Evolutionary conservation across 2,113 vertebrate genomes (phyloP), one percentile per base, ranked within the genome.

Genomic region (Sander lucioperca): DNA sequence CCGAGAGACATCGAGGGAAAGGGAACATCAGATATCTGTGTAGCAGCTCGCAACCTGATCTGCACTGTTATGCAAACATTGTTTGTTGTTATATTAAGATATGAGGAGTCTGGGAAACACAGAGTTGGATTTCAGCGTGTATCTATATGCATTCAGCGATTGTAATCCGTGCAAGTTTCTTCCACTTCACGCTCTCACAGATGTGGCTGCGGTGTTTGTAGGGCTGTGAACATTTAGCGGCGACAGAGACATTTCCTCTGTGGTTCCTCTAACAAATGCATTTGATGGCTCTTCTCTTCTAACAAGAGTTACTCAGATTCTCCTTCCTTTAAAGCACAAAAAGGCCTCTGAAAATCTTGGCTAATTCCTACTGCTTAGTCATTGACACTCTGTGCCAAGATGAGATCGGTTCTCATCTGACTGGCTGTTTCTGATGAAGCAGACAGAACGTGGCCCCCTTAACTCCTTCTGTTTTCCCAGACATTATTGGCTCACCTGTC

Each of bases 321-420:
- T 54, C 43, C 69, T 54, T 71, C 75, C 21, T 73, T 68, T 74
- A 43, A 88, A 70, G 74, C 30, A 0, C 66, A 43, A 43, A 39
- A 80, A 87, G 82, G 82, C 56, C 47, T 82, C 80, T 50, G 47
- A 83, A 89, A 81, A 77, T 51, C 67, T 64, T 66, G 72, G 80
- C 84, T 87, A 86, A 83, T 88, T 85, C 83, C 65, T 64, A 68
- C 67, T 76, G 87, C 87, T 91, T 86, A 89, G 91, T 90, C 87
- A 89, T 43, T 70, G 81, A 61, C 82, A 59, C 58, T 85, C 72
- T 56, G 75, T 89, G 89, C 86, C 88, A 92, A 80, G 69, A 74
- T 30, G 77, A 90, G 83, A 27, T 27, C 27, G 2, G 27, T 27
- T 27, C 89, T 92, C 88, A 61, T 88, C 78, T 82, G 70, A 88